Base-by-base conservation (phyloP, 1,140 invertebrate genomes). In the Orchesella cincta region DNA sequence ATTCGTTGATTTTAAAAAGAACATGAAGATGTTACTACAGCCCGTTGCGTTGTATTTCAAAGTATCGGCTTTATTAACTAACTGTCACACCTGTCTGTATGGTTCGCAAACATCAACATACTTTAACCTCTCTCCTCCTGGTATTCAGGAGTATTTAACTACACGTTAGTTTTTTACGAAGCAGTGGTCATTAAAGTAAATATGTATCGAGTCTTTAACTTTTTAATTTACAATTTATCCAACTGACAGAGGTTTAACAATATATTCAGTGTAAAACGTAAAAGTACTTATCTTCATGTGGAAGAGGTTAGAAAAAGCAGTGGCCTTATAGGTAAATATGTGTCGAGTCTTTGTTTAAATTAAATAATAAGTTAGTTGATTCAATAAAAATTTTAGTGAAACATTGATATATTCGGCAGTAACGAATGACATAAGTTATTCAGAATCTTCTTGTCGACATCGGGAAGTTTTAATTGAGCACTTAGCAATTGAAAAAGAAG, bases 1-100 rank as follows among this genome's bases (percentile, higher is more conserved):
- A 0, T 78, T 78, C 34, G 8, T 78, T 1, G 77, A 78, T 23
- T 78, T 34, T 29, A 75, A 72, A 52, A 78, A 78, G 31, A 78
- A 76, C 34, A 23, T 72, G 18, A 71, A 57, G 28, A 14, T 75
- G 1, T 29, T 26, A 1, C 1, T 75, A 46, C 73, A 75, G 14
- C 78, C 78, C 26, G 33, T 79, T 31, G 67, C 28, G 39, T 36
- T 46, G 16, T 76, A 64, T n/a, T 76, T 70, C 70, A 51, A 52
- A 57, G 36, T 75, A 2, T 51, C 36, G 1, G 31, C 28, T 18
- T 28, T 78, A 3, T 31, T 78, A 1, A 64, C 74, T 29, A 79
- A 79, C 57, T 54, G 62, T n/a, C 73, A 76, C 35, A 51, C 78
- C 0, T 79, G 78, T 33, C n/a, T 79, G 34, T 29, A 77, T 62